Evolutionary conservation across 2,888 invertebrate genomes (phyloP).

Genomic region (Pachymerium ferrugineum): DNA sequence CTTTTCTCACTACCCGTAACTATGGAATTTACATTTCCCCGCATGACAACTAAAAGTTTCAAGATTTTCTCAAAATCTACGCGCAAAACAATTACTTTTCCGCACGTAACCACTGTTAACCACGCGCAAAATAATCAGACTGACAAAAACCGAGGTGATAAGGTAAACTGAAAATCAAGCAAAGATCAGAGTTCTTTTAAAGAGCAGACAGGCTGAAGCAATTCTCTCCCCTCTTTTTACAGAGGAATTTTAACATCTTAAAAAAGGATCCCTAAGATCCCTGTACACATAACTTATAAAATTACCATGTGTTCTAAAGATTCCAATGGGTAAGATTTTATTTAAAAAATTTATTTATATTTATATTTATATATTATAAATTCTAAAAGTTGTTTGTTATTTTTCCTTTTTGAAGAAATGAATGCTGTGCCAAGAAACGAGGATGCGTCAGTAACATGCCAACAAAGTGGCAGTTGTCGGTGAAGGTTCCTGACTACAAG

Average conservation of each 20-base stretch:
- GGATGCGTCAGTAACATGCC: background rate
- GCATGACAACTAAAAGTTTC: too few species aligned
- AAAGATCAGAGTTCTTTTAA: background rate
- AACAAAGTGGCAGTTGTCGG: background rate
- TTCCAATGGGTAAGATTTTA: background rate
- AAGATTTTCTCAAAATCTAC: too few species aligned
- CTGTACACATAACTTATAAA: background rate
- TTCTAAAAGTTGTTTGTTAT: background rate
- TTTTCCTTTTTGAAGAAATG: background rate
- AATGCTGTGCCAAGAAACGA: background rate
- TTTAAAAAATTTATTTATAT: too few species aligned
- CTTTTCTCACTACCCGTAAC: too few species aligned
- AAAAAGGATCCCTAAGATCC: background rate
- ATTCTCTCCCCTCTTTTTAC: background rate
- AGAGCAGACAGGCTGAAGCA: background rate
- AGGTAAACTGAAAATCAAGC: background rate
- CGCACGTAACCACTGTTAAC: too few species aligned
- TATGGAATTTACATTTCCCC: too few species aligned
- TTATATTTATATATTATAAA: too few species aligned
- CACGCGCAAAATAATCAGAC: too few species aligned
- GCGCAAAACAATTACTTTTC: too few species aligned
- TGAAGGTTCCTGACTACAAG: conserved; percentile 18
- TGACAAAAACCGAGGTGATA: too few species aligned
- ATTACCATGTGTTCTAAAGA: background rate
- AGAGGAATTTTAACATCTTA: background rate